Conservation (phyloP, 2,797 vertebrate genomes). For the Gobionotothen gibberifrons region DNA sequence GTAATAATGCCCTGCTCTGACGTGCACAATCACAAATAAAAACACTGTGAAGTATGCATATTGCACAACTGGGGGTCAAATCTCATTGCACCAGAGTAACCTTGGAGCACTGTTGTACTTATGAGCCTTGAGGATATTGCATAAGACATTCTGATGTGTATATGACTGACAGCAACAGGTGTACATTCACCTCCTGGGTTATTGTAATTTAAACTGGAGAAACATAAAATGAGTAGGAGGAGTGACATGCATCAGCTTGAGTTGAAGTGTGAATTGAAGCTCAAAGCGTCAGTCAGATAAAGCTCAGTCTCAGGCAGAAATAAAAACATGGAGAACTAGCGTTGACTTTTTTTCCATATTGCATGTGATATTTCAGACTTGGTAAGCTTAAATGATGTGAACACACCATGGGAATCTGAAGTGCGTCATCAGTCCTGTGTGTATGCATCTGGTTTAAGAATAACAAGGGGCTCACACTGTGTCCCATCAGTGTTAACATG, state of each 20-base stretch:
- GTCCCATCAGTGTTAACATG: constrained; percentile 23
- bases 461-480: constrained; percentile 37
- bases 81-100: constrained; percentile 64
- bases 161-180: constrained; percentile 34
- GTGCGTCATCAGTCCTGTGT: constrained; percentile 54
- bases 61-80: constrained; percentile 70
- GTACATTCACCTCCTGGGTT: constrained; percentile 21
- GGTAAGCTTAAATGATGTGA: constrained; percentile 52
- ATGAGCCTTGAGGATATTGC: constrained; percentile 43
- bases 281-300: constrained; percentile 1
- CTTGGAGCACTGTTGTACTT: constrained; percentile 49
- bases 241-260: constrained; percentile 6
- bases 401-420: constrained; percentile 52
- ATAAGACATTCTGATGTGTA: constrained; percentile 49
- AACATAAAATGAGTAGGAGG: constrained; percentile 10
- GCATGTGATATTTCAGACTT: constrained; percentile 39
- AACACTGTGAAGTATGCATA: constrained; percentile 38
- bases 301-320: constrained; percentile 7
- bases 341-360: constrained; percentile 24
- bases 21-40: constrained; percentile 38
- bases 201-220: constrained; percentile 1
- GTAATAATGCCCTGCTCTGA: constrained; percentile 21
- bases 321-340: constrained; percentile 23
- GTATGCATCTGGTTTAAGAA: constrained; percentile 33
- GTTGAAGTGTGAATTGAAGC: constrained; percentile 14